Base-by-base conservation (phyloP, 1,140 invertebrate species). In the Drosophila athabasca region DNA sequence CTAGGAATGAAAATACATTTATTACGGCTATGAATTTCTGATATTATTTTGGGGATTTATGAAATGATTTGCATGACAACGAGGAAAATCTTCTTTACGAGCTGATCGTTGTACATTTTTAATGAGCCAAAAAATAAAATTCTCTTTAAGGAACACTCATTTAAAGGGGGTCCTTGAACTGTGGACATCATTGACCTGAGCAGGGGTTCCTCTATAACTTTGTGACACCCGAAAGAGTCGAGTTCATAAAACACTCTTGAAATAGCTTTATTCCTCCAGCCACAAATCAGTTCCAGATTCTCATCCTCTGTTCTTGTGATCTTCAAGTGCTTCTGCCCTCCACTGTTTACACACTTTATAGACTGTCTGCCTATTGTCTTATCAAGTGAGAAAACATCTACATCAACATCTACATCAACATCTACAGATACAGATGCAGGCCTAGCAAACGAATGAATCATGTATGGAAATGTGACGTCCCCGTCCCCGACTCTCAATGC, bases 401-500 rank as follows among this genome's bases (percentile, higher is more conserved):
- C n/a, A 19, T 19, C 17, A 19, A 31, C 8, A 19, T 1, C 6
- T 39, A 53, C 9, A 19, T 1, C 13, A 39, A 53, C 2, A 35
- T 11, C 3, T 39, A 39, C 9, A 11, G 35, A 11, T 39, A 65
- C 4, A 35, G 17, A 64, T 65, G 65, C 35, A 22, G 9, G n/a
- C 24, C 19, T 24, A n/a, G 54, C 22, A 29, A 13, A 13, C 35
- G 17, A 11, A 74, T 74, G 70, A 74, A 66, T 74, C 60, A 57
- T 13, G 1, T 19, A 19, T 19, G 0, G 17, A 19, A 5, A 6
- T 6, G 26, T 58, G 64, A 66, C 41, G 70, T 29, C 26, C 74
- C 31, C 24, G 24, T 26, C 24, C 43, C 35, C 4, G 4, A 66
- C 48, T 58, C 58, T 74, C 70, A 74, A 74, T 74, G 70, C 45